These are phyloP conservation scores for Onychostoma macrolepis DNA, from an alignment of 2,113 vertebrate genomes.

Conservation along the genomic window DNA sequence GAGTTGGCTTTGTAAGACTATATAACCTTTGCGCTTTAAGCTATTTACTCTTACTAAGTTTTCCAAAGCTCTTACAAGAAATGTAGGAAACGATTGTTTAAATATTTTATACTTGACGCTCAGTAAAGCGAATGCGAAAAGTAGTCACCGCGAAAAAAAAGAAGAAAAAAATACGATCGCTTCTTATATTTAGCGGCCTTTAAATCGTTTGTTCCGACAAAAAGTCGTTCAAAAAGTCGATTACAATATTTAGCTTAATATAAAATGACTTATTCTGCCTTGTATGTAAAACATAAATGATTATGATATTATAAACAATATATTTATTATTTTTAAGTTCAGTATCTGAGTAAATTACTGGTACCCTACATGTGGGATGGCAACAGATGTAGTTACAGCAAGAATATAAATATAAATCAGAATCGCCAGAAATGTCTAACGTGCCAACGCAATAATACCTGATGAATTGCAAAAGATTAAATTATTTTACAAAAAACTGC, in stretches of 20 bases:
- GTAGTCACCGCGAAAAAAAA: neutral
- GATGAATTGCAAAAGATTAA: neutral
- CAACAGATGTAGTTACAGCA: neutral
- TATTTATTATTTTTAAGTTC: neutral
- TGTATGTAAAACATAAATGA: neutral
- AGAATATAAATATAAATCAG: neutral
- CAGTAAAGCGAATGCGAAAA: neutral
- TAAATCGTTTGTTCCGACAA: neutral
- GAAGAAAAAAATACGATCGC: neutral
- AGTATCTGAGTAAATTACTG: neutral
- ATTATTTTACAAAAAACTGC: neutral
- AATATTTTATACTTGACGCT: neutral
- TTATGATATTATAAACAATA: neutral
- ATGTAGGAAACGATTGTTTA: neutral
- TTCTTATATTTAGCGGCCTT: constrained; percentile 28
- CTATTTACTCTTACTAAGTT: neutral
- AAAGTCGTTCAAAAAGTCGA: constrained; percentile 41
- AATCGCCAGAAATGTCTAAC: neutral
- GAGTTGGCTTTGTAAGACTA: neutral
- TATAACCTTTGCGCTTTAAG: neutral
- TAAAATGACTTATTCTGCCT: neutral
- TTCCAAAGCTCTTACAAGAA: neutral
- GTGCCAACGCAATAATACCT: neutral
- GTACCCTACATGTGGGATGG: neutral
- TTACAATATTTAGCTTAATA: neutral